Percentiles rank a stretch among this genome's conserved stretches.
These are phyloP conservation scores for Heteromurus nitidus DNA, from an alignment of 2,888 invertebrate species.

Conservation along the genomic window DNA sequence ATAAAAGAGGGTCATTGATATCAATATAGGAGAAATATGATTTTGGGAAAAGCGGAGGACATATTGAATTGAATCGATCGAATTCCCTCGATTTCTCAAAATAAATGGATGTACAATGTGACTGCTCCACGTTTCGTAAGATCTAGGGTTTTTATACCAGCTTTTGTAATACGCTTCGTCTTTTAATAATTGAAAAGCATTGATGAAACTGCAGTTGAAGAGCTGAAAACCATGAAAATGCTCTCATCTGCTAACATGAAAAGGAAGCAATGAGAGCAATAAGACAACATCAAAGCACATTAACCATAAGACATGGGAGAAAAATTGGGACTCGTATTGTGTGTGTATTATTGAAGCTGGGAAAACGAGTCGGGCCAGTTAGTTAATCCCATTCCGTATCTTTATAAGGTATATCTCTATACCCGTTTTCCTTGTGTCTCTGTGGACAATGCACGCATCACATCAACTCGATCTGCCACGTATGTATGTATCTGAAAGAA, in stretches of 20 bases:
- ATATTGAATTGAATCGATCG: conserved; percentile 5
- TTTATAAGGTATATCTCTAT: neutral
- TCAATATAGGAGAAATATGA: no score
- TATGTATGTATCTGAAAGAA: neutral
- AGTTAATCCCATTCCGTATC: conserved; percentile 27
- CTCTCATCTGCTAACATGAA: neutral
- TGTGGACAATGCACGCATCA: neutral
- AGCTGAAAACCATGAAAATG: conserved; percentile 24
- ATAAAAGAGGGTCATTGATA: no score
- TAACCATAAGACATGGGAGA: conserved; percentile 18
- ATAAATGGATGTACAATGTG: conserved; percentile 29
- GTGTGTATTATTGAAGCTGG: conserved; percentile 28
- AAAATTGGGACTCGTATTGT: conserved; percentile 1
- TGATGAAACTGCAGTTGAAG: conserved; percentile 21
- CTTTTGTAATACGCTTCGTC: conserved; percentile 11
- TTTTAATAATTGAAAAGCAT: conserved; percentile 47
- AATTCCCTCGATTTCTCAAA: conserved; percentile 6
- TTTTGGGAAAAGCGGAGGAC: no score
- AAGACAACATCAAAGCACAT: conserved; percentile 34
- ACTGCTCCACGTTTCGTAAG: neutral
- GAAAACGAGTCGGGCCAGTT: conserved; percentile 8
- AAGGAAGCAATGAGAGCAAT: neutral
- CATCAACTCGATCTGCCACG: neutral
- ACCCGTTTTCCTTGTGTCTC: neutral
- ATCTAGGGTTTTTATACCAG: neutral